Base-by-base conservation (phyloP, 2,797 vertebrate species). In the Telmatherina bonti region DNA sequence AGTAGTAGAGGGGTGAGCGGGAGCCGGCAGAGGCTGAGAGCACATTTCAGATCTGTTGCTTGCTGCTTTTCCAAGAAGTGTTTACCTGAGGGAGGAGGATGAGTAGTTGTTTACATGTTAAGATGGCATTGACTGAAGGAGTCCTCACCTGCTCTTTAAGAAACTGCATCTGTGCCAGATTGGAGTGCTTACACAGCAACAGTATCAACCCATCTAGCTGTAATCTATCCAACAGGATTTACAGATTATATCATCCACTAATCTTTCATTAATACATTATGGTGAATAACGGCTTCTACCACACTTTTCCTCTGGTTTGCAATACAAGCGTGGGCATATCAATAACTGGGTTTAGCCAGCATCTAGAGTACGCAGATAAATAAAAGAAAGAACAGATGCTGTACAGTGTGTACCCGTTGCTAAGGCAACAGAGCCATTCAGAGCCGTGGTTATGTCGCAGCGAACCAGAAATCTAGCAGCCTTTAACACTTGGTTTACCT, bases 371-470 rank as follows among this genome's bases (percentile, higher is more conserved):
- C 91, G 91, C 74, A 86, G 77, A 90, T 84, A 88, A 87, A 90
- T 88, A 72, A 89, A 82, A 79, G 69, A 89, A 72, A 79, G 86
- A 89, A 89, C 87, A 90, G 88, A 75, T 53, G 67, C 22, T 49
- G 90, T 76, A 93, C 90, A 87, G 82, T 64, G 74, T 92, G 91
- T 91, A 87, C 92, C 84, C 81, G 93, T 92, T 92, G 87, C 91
- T 81, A 89, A 43, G 88, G 92, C 36, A 83, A 94, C 85, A 24
- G 87, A 71, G 80, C 68, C 71, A 69, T 74, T 83, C 77, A 56
- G 70, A 81, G 74, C 74, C 59, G 71, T 22, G 72, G 83, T 93
- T 90, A 92, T 92, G 86, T 91, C 91, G 93, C 78, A 70, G 45
- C 57, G 72, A 58, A 43, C 70, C 52, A 53, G 84, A 87, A 87